Conservation (phyloP, 2,113 vertebrate genomes). For the Rhizomys pruinosus region DNA sequence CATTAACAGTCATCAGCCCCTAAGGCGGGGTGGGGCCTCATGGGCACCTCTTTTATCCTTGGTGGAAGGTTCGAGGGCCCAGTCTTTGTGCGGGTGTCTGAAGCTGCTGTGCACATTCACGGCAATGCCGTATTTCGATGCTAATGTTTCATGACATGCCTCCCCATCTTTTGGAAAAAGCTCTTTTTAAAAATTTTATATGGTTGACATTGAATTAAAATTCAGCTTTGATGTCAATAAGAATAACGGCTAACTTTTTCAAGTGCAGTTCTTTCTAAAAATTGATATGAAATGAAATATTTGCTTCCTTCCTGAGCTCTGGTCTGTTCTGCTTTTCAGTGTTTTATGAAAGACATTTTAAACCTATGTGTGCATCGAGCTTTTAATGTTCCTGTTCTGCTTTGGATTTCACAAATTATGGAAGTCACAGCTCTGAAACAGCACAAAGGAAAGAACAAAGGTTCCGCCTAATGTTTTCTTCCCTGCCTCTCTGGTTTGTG, state of each 20-base stretch:
- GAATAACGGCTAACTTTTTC: background rate
- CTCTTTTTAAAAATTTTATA: background rate
- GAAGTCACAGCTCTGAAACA: background rate
- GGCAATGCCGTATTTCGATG: background rate
- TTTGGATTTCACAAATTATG: background rate
- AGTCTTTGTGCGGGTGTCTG: background rate
- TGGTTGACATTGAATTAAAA: conserved; percentile 27
- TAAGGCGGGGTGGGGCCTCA: background rate
- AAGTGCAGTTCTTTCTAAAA: conserved; percentile 9
- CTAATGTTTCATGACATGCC: background rate
- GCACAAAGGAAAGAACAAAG: background rate
- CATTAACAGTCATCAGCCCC: background rate
- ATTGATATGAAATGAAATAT: conserved; percentile 1
- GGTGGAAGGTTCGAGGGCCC: background rate
- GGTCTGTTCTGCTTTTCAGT: conserved; percentile 22
- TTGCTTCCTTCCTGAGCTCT: conserved; percentile 53
- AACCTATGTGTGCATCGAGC: background rate
- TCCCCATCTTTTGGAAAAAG: background rate
- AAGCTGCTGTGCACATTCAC: background rate
- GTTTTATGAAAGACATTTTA: conserved; percentile 33
- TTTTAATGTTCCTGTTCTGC: background rate
- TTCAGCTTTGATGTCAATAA: conserved; percentile 14
- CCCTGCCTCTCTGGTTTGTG: background rate
- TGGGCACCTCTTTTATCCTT: background rate
- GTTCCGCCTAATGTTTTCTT: background rate